Evolutionary conservation across 2,113 vertebrate species (phyloP).

Genomic region (Calidris pugnax): DNA sequence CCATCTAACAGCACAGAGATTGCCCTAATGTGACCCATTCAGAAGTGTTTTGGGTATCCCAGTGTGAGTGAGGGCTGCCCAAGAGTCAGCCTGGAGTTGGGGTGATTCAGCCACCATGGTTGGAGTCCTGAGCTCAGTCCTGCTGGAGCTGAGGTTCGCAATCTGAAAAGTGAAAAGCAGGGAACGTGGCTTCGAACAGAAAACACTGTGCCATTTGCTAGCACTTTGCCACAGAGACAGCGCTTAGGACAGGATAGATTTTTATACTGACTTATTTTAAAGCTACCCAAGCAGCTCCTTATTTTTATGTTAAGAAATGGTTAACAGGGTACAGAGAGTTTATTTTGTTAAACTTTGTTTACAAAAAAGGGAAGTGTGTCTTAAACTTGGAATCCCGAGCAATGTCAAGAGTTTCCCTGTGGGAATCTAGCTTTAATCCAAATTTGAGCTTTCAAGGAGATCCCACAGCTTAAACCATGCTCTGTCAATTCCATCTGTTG

Average conservation of each 20-base stretch:
- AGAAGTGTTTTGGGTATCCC: background rate
- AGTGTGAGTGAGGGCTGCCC: background rate
- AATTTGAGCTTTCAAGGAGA: background rate
- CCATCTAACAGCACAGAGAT: background rate
- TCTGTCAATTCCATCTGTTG: background rate
- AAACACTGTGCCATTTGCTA: background rate
- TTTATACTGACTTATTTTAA: conserved; percentile 31
- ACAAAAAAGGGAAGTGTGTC: conserved; percentile 25
- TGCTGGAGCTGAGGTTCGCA: background rate
- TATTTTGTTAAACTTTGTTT: conserved; percentile 59
- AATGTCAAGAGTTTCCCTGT: background rate
- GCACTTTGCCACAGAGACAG: conserved; percentile 16
- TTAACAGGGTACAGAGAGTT: conserved; percentile 34
- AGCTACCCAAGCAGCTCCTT: background rate
- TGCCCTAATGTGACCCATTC: rapidly evolving
- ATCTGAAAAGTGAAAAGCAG: background rate
- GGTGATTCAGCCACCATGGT: rapidly evolving
- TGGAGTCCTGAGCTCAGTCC: background rate
- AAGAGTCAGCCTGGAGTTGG: background rate
- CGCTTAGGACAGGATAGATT: background rate
- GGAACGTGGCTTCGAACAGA: background rate
- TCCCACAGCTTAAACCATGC: background rate
- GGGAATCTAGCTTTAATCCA: conserved; percentile 8
- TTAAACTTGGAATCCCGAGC: conserved; percentile 13
- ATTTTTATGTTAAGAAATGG: conserved; percentile 24